These are phyloP conservation scores for Mythimna vitellina DNA, from an alignment of 2,888 invertebrate species.

Conservation along the genomic window DNA sequence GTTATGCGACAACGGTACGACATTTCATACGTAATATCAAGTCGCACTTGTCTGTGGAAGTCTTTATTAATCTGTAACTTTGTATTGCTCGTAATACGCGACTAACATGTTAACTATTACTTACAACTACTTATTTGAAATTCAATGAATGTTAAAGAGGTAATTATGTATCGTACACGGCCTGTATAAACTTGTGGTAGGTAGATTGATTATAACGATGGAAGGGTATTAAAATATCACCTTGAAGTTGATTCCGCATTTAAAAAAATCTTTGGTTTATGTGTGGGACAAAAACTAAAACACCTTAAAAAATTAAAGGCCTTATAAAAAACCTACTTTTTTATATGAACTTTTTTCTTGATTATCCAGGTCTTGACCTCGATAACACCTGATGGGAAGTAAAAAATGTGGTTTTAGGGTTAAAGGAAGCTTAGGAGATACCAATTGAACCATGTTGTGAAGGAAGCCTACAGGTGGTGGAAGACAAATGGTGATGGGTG, in stretches of 20 bases:
- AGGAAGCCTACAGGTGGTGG: neutral
- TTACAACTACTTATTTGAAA: constrained; percentile 48
- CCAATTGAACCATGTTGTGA: neutral
- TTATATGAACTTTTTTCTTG: neutral
- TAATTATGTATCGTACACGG: constrained; percentile 27
- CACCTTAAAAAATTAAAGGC: neutral
- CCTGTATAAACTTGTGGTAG: constrained; percentile 14
- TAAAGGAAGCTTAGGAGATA: neutral
- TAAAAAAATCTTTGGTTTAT: constrained; percentile 10
- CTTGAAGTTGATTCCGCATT: constrained; percentile 31
- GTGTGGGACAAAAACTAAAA: neutral
- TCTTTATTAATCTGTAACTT: constrained; percentile 14
- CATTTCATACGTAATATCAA: neutral
- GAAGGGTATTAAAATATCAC: constrained; percentile 31
- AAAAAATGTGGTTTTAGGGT: neutral
- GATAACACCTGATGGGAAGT: neutral
- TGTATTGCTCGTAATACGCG: constrained; percentile 14
- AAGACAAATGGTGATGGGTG: too few species aligned
- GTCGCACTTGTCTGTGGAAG: neutral
- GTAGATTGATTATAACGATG: constrained; percentile 9
- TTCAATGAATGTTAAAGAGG: constrained; percentile 52
- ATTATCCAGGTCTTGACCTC: neutral
- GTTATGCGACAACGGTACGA: neutral
- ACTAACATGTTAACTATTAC: constrained; percentile 34
- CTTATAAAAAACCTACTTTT: neutral